Conservation (phyloP, 2,113 vertebrate species). For the Daubentonia madagascariensis region DNA sequence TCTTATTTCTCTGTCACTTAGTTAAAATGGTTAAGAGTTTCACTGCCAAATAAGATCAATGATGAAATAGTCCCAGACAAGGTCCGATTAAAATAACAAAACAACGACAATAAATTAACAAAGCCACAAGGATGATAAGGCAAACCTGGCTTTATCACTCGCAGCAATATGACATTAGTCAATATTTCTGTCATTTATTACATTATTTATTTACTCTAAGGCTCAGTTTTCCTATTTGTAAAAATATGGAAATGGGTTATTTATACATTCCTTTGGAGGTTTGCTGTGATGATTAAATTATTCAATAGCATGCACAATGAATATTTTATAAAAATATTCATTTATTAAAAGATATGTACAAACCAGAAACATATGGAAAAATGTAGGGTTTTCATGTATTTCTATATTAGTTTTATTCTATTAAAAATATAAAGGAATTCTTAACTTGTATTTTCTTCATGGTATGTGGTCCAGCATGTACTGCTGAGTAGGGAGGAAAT, state of each 20-base stretch:
- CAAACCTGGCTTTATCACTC: background rate
- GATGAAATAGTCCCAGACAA: background rate
- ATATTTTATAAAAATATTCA: background rate
- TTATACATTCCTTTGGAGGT: background rate
- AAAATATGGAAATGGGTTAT: background rate
- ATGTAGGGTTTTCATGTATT: background rate
- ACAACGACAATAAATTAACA: background rate
- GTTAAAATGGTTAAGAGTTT: background rate
- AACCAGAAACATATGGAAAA: background rate
- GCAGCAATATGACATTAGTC: background rate
- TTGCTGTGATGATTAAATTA: background rate
- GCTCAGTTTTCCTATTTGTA: background rate
- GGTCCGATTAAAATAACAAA: background rate
- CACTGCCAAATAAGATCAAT: background rate
- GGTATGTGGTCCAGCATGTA: background rate
- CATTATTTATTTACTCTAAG: background rate
- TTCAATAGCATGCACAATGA: background rate
- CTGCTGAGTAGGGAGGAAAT: conserved; percentile 54
- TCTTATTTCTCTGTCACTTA: background rate
- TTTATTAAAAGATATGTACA: background rate
- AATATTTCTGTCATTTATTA: background rate
- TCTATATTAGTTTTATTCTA: background rate
- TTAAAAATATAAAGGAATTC: background rate
- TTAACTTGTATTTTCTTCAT: background rate
- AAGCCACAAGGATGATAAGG: background rate